Percentiles rank a stretch among this genome's conserved stretches.
phyloP scores from a whole-genome alignment of 2,888 invertebrate species.

The Rotaria macrura region DNA sequence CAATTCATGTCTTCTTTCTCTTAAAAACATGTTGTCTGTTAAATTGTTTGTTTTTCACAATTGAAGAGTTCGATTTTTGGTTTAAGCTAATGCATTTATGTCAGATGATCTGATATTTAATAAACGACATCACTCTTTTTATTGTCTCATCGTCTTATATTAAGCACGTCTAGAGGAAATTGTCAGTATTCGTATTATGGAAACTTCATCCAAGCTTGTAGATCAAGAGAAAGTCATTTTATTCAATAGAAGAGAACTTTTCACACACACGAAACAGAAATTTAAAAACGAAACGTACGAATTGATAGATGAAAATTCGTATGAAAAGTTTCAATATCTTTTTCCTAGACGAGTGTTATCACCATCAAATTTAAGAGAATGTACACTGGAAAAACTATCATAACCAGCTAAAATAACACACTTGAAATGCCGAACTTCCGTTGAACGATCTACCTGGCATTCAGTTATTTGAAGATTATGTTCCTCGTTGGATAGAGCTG shows the following conservation, averaged over 20 bases:
- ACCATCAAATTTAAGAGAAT: not conserved
- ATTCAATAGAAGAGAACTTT: not conserved
- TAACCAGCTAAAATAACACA: slow-evolving; percentile 19
- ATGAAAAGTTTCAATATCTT: not conserved
- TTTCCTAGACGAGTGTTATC: not conserved
- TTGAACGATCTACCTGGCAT: not conserved
- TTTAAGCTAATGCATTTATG: too few species aligned
- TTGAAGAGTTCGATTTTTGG: too few species aligned
- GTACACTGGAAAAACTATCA: slow-evolving; percentile 4
- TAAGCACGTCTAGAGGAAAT: too few species aligned
- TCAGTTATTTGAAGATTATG: not conserved
- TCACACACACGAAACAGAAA: not conserved
- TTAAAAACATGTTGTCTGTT: too few species aligned
- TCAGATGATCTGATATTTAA: too few species aligned
- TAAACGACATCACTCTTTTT: too few species aligned
- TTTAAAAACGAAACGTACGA: not conserved
- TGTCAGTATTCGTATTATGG: too few species aligned
- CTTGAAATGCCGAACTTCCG: not conserved
- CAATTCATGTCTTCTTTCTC: too few species aligned
- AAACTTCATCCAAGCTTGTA: too few species aligned
- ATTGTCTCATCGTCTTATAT: too few species aligned
- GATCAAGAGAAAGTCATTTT: not conserved
- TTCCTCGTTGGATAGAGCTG: not conserved
- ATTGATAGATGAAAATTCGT: not conserved
- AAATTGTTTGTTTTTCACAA: too few species aligned